Evolutionary conservation across 2,113 vertebrate genomes (phyloP).

Genomic region (Myrmecophaga tridactyla): DNA sequence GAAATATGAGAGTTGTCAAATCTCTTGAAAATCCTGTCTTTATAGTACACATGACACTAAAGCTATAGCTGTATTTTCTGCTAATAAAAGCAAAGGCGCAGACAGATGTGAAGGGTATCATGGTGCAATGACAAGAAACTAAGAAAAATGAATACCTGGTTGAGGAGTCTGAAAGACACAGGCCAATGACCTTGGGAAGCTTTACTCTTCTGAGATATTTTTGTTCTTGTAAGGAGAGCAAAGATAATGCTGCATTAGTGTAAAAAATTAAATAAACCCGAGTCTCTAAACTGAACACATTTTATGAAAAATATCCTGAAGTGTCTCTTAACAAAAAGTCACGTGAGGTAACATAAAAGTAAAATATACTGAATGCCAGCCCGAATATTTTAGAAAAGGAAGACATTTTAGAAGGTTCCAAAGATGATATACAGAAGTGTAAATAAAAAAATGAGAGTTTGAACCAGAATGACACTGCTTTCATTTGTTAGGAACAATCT

Average conservation of each 20-base stretch:
- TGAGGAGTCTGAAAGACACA: slow-evolving; percentile 81
- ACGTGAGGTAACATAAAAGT: slow-evolving; percentile 59
- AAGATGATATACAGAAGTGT: slow-evolving; percentile 54
- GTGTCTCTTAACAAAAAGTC: slow-evolving; percentile 29
- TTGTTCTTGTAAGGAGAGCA: slow-evolving; percentile 61
- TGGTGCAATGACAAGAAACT: slow-evolving; percentile 85
- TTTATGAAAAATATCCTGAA: slow-evolving; percentile 63
- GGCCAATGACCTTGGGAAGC: slow-evolving; percentile 87
- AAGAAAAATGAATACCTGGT: slow-evolving; percentile 89
- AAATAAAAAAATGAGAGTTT: slow-evolving; percentile 35
- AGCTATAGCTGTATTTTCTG: slow-evolving; percentile 87
- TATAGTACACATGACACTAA: slow-evolving; percentile 88
- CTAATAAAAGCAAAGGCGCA: slow-evolving; percentile 91
- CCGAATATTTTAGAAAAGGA: slow-evolving; percentile 68
- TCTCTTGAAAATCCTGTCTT: slow-evolving; percentile 88
- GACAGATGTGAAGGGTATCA: slow-evolving; percentile 88
- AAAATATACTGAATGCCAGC: slow-evolving; percentile 64
- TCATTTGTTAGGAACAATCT: slow-evolving; percentile 55
- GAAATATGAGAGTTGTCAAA: slow-evolving; percentile 88
- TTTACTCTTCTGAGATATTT: slow-evolving; percentile 73
- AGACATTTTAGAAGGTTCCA: slow-evolving; percentile 66
- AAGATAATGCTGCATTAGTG: slow-evolving; percentile 49
- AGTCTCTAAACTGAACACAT: slow-evolving; percentile 33
- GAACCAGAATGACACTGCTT: slow-evolving; percentile 45
- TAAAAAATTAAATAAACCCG: slow-evolving; percentile 64